Base-by-base conservation (phyloP, 1,140 invertebrate species). In the Halesus radiatus region DNA sequence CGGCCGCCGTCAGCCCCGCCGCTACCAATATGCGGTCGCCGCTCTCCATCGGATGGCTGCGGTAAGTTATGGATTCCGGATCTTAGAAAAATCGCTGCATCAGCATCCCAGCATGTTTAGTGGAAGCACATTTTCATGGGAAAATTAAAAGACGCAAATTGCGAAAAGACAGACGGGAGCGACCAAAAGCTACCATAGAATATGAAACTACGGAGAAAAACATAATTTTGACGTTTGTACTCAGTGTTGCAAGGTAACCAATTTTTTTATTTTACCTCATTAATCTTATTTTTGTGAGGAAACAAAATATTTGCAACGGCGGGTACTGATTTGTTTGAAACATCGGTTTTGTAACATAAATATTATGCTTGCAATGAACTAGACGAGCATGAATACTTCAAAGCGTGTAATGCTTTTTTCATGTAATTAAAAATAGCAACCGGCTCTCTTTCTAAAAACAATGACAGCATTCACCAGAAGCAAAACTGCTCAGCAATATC, bases 1-100 rank as follows among this genome's bases (percentile, higher is more conserved):
- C 90, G 29, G 94, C 94, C 22, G 94, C 93, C 23, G 94, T 94
- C 22, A 95, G 89, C 13, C 94, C 94, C 64, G 94, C 94, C 76
- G 94, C 93, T 79, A 95, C 90, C 56, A 93, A 87, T 53, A 94
- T 90, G 84, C 90, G 91, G 82, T 94, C 93, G 73, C 89, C 88
- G 76, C 92, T 90, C 81, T 94, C 93, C 93, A 94, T 94, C 79
- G 37, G 54, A 22, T 56, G 54, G 10, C 20, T 8, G 62, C 62
- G 23, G 62, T 29, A 66, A 22, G 3, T 56, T 56, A 5, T 22
- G 62, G 23, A 66, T 66, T 8, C 4, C 1, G 23, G 6, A 26
- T 29, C 10, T 66, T 29, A 32, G 16, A 22, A 20, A 66, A 32
- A 23, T 26, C 8, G 62, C 29, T 66, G 16, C 16, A 66, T 26